phyloP scores from a whole-genome alignment of 2,797 vertebrate species.

The Trachops cirrhosus region DNA sequence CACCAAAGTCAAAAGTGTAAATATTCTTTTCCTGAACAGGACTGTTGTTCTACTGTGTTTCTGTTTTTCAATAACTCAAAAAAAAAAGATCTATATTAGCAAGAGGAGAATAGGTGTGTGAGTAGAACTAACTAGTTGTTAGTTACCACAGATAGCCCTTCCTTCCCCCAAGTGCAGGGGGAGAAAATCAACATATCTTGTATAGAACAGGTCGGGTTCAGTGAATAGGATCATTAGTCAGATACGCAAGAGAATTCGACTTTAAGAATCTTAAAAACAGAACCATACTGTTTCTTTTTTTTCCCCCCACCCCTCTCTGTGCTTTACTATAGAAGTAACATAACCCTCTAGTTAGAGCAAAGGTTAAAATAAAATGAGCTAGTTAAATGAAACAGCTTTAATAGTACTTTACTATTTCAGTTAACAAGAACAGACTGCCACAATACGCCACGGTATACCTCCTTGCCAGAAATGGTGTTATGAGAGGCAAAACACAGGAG shows the following conservation, averaged over 20 bases:
- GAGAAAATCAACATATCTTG: background rate
- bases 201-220: background rate
- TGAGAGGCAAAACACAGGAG: background rate
- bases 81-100: background rate
- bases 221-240: background rate
- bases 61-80: background rate
- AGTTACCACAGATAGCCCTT: background rate
- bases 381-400: conserved; percentile 28
- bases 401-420: background rate
- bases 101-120: background rate
- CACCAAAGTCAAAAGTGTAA: conserved; percentile 22
- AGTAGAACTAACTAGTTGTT: background rate
- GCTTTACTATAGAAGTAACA: background rate
- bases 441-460: background rate
- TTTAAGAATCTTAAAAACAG: conserved; percentile 1
- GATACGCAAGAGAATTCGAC: background rate
- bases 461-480: background rate
- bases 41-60: background rate
- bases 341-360: background rate
- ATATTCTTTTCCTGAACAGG: background rate
- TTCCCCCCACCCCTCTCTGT: background rate
- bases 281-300: background rate
- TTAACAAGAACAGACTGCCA: conserved; percentile 38
- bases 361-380: conserved; percentile 34
- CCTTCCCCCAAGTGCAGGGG: background rate